These are phyloP conservation scores for Zygogramma bicolorata DNA, from an alignment of 2,888 invertebrate genomes.

Conservation along the genomic window DNA sequence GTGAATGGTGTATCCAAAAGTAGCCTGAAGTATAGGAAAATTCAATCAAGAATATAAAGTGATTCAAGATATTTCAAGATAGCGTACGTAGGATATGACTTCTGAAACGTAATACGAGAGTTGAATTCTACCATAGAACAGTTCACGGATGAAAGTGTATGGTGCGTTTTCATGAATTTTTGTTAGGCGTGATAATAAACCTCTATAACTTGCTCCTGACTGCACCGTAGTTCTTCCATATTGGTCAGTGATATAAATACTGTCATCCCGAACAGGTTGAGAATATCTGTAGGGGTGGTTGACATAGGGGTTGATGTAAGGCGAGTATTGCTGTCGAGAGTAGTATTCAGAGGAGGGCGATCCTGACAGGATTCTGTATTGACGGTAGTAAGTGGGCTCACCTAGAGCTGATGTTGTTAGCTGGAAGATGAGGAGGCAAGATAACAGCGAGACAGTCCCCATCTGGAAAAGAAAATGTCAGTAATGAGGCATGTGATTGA, in stretches of 20 bases:
- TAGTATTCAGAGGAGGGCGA: slow-evolving; percentile 45
- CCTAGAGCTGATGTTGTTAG: slow-evolving; percentile 46
- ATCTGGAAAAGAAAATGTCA: slow-evolving; percentile 39
- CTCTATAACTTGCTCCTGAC: slow-evolving; percentile 49
- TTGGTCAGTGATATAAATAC: slow-evolving; percentile 62
- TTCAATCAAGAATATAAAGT: too few relatives aligned
- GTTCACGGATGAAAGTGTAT: neutral
- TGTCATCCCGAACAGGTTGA: slow-evolving; percentile 20
- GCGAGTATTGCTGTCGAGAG: slow-evolving; percentile 34
- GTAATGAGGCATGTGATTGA: too few relatives aligned
- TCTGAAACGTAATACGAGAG: too few relatives aligned
- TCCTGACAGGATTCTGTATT: slow-evolving; percentile 47
- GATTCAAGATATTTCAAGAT: too few relatives aligned
- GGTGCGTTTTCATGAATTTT: neutral
- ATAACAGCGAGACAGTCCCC: slow-evolving; percentile 40
- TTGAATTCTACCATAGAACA: neutral
- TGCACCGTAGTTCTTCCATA: slow-evolving; percentile 60
- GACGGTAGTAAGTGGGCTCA: slow-evolving; percentile 54
- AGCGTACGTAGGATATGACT: too few relatives aligned
- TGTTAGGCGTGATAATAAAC: slow-evolving; percentile 38
- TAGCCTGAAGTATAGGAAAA: too few relatives aligned
- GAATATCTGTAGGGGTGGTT: slow-evolving; percentile 48
- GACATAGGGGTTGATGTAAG: slow-evolving; percentile 52
- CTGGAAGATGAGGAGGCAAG: slow-evolving; percentile 38
- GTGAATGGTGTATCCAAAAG: too few relatives aligned